These are phyloP conservation scores for Ceyx margarethae DNA, from an alignment of 2,113 vertebrate genomes.

Conservation along the genomic window DNA sequence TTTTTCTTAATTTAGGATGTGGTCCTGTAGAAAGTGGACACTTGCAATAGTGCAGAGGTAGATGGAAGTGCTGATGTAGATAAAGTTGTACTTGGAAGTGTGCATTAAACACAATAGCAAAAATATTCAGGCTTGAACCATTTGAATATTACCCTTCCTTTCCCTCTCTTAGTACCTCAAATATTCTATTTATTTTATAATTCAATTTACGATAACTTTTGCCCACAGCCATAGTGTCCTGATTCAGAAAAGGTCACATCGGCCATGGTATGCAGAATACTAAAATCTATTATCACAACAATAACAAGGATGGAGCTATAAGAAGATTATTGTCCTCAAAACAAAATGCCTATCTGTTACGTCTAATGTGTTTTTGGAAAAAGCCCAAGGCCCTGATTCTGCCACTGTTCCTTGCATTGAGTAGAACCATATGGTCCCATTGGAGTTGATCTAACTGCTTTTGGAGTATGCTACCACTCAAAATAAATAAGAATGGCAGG, in stretches of 20 bases:
- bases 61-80: not conserved
- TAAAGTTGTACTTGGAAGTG: not conserved
- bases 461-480: constrained; percentile 56
- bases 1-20: not conserved
- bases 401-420: constrained; percentile 3
- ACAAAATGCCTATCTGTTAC: constrained; percentile 50
- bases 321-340: constrained; percentile 52
- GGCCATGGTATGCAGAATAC: not conserved
- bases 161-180: not conserved
- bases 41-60: not conserved
- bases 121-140: not conserved
- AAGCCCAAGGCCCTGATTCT: constrained; percentile 58
- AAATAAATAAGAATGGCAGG: constrained; percentile 62
- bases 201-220: not conserved
- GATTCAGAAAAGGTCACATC: not conserved
- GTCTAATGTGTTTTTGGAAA: constrained; percentile 28
- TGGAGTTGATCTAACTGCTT: constrained; percentile 45
- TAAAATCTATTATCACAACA: constrained; percentile 17
- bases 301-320: not conserved
- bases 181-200: not conserved
- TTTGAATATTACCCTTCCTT: not conserved
- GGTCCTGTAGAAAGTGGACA: not conserved
- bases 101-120: not conserved
- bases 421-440: constrained; percentile 58
- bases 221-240: not conserved